Evolutionary conservation across 2,113 vertebrate species (phyloP).

Genomic region (Microcebus lehilahytsara): DNA sequence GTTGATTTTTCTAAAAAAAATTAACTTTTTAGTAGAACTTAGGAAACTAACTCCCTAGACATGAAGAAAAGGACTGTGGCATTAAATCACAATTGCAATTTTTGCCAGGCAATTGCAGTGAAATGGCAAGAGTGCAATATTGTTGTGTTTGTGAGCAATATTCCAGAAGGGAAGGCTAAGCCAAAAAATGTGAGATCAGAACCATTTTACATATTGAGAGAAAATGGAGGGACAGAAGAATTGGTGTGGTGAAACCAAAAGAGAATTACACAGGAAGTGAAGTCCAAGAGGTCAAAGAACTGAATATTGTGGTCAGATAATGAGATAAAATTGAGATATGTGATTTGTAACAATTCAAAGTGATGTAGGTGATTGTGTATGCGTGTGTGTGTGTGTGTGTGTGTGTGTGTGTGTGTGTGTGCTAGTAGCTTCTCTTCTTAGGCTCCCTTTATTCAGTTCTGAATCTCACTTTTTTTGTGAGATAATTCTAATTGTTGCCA

Average conservation of each 20-base stretch:
- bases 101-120: neutral
- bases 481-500: neutral
- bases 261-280: neutral
- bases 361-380: neutral
- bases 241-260: neutral
- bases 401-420: no score
- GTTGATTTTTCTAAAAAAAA: neutral
- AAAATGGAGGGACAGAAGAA: neutral
- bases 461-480: neutral
- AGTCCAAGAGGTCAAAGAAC: neutral
- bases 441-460: neutral
- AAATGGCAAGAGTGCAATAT: neutral
- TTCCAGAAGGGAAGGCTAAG: neutral
- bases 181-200: neutral
- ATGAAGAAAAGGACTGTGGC: neutral
- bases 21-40: neutral
- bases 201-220: neutral
- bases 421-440: neutral
- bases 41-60: neutral
- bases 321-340: neutral
- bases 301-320: neutral
- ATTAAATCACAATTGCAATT: neutral
- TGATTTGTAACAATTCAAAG: neutral
- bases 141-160: neutral
- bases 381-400: neutral